phyloP scores from a whole-genome alignment of 2,888 invertebrate genomes.

The Drosophila mimetica region DNA sequence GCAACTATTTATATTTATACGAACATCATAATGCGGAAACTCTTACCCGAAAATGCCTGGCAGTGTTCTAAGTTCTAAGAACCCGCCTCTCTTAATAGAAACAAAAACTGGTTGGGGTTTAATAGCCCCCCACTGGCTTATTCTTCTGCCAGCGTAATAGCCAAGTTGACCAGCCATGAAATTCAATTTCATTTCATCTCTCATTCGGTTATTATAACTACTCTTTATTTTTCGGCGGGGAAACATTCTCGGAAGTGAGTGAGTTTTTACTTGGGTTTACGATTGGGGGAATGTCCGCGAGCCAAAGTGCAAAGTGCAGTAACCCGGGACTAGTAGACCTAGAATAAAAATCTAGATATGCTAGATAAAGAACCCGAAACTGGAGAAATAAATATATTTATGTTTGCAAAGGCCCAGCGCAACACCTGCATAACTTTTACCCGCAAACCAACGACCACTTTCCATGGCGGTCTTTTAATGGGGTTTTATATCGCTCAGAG shows the following conservation, averaged over 20 bases:
- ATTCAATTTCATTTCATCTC: constrained; percentile 66
- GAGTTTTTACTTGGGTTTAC: constrained; percentile 10
- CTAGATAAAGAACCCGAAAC: constrained; percentile 27
- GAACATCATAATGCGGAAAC: constrained; percentile 61
- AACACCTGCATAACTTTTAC: constrained; percentile 39
- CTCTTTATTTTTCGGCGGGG: constrained; percentile 8
- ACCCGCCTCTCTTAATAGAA: constrained; percentile 65
- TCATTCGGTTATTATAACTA: constrained; percentile 27
- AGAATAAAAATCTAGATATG: background rate
- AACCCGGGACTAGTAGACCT: constrained; percentile 2
- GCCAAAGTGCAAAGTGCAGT: constrained; percentile 59
- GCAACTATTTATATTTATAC: constrained; percentile 52
- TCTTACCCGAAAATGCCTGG: constrained; percentile 48
- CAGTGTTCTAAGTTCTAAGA: constrained; percentile 59
- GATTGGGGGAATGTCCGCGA: constrained; percentile 25
- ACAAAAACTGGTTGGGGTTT: constrained; percentile 68
- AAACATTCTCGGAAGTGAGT: constrained; percentile 60
- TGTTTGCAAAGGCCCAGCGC: constrained; percentile 18
- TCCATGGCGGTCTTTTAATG: constrained; percentile 24
- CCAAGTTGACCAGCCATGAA: constrained; percentile 59
- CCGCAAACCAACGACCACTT: constrained; percentile 31
- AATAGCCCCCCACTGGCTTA: constrained; percentile 46
- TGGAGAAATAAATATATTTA: background rate
- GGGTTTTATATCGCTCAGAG: constrained; percentile 42
- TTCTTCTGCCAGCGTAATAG: constrained; percentile 63